A percentile compares a stretch with the other conserved stretches of the same genome.
These are phyloP conservation scores for Hedychridium roseum DNA, from an alignment of 2,888 invertebrate species.

Conservation along the genomic window DNA sequence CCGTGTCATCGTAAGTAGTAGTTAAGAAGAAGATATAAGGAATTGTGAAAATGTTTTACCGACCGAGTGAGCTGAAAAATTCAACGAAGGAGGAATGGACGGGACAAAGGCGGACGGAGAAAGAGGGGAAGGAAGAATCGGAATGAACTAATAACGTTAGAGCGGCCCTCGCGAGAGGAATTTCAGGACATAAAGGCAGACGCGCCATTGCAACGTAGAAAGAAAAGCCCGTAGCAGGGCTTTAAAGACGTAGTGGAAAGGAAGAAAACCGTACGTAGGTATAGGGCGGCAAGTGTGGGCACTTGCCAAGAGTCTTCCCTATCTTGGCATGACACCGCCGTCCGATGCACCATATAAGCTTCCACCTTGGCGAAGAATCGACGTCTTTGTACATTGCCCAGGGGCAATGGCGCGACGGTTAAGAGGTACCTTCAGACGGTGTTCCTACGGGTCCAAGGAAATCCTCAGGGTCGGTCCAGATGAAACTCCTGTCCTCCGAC, in stretches of 20 bases:
- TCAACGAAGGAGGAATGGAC: no score
- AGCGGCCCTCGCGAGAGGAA: slow-evolving; percentile 15
- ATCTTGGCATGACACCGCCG: slow-evolving; percentile 13
- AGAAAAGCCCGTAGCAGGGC: no score
- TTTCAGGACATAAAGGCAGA: slow-evolving; percentile 2
- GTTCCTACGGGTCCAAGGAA: slow-evolving; percentile 11
- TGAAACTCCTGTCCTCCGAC: background rate
- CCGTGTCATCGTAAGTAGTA: no score
- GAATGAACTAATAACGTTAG: slow-evolving; percentile 2
- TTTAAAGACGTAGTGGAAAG: slow-evolving; percentile 1
- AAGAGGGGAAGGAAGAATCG: slow-evolving; percentile 5
- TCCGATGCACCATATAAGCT: slow-evolving; percentile 20
- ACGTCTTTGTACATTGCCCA: slow-evolving; percentile 15
- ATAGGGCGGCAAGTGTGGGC: slow-evolving; percentile 15
- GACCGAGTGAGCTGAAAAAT: no score
- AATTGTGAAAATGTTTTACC: no score
- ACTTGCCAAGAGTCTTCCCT: slow-evolving; percentile 28
- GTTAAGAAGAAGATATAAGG: slow-evolving; percentile 9
- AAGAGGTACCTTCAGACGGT: slow-evolving; percentile 18
- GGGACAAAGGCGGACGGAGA: slow-evolving; percentile 5
- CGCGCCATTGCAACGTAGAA: slow-evolving; percentile 4
- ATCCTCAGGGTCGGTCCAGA: slow-evolving; percentile 11
- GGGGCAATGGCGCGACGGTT: slow-evolving; percentile 17
- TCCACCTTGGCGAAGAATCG: slow-evolving; percentile 20
- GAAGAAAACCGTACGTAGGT: background rate